Base-by-base conservation (phyloP, 2,888 invertebrate species). In the Caenorhabditis auriculariae region DNA sequence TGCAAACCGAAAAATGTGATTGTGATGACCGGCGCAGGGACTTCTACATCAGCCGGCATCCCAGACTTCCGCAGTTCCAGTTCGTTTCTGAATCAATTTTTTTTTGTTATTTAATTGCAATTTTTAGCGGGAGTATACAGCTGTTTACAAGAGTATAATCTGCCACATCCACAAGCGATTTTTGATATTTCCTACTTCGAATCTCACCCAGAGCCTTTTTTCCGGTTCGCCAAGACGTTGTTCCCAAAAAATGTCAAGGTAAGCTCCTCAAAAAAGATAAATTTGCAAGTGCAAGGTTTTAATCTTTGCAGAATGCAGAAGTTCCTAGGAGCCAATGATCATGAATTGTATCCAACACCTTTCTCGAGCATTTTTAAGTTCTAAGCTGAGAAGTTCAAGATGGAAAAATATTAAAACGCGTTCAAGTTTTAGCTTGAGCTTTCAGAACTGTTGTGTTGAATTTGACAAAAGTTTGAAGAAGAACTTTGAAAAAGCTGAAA, bases 1-100 rank as follows among this genome's bases (percentile, higher is more conserved):
- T 47, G 60, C 23, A 57, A 73, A 21, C 72, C 70, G 2, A 43
- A 62, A 42, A 91, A 91, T 75, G 88, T 95, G 54, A 89, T 95
- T 55, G 92, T 92, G 0, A 88, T 96, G 88, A 89, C 92, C 60
- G 95, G 95, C 60, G 95, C 95, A 72, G 95, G 95, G 48, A 93
- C 96, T 79, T 94, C 93, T 2, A 96, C 95, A 7, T 62, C 91
- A 77, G 92, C 92, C 53, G 95, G 95, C 32, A 94, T 95, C 72
- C 95, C 95, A 21, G 95, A 95, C 82, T 95, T 95, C 82, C 88
- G 95, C 23, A 91, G 92, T 21, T 93, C 93, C 0, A 71, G 75
- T 71, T 38, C 4, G 32, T 12, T 6, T 26, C 23, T 42, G 23
- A 7, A 39, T 4, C 5, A 4, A 15, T 24, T 23, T 24, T 21